Evolutionary conservation across 1,140 invertebrate species (phyloP).

Genomic region (Pogonognathellus flavescens): DNA sequence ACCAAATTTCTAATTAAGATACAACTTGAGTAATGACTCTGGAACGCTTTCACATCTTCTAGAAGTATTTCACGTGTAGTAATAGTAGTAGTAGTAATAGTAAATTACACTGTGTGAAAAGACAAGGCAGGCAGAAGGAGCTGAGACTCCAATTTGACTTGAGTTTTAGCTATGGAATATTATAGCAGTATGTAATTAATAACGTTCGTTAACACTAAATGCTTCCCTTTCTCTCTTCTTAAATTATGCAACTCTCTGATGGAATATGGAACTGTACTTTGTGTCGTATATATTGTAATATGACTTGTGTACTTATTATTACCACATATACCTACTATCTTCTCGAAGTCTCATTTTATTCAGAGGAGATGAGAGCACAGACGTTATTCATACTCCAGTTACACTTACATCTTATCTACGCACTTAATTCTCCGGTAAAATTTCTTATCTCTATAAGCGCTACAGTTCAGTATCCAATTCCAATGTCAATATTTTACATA

Average conservation of each 20-base stretch:
- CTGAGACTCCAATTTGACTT: not conserved
- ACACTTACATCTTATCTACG: too few relatives aligned
- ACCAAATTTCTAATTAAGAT: slow-evolving; percentile 44
- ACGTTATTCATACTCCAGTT: too few relatives aligned
- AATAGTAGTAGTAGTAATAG: not conserved
- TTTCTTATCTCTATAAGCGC: too few relatives aligned
- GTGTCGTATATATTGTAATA: too few relatives aligned
- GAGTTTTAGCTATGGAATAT: not conserved
- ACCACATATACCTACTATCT: too few relatives aligned
- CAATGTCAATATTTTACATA: not conserved
- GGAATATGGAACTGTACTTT: not conserved
- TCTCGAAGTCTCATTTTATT: too few relatives aligned
- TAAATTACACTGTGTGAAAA: not conserved
- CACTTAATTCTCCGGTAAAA: too few relatives aligned
- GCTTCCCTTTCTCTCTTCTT: not conserved
- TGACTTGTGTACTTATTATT: too few relatives aligned
- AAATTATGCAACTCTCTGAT: not conserved
- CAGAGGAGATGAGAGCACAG: too few relatives aligned
- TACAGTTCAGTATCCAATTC: not conserved
- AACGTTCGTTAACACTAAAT: slow-evolving; percentile 26
- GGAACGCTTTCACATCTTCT: not conserved
- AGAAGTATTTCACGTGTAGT: not conserved
- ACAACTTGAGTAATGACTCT: slow-evolving; percentile 42
- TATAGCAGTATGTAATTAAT: slow-evolving; percentile 44
- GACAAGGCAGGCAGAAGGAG: not conserved